phyloP scores from a whole-genome alignment of 2,797 vertebrate species.

The Hirundo rustica region DNA sequence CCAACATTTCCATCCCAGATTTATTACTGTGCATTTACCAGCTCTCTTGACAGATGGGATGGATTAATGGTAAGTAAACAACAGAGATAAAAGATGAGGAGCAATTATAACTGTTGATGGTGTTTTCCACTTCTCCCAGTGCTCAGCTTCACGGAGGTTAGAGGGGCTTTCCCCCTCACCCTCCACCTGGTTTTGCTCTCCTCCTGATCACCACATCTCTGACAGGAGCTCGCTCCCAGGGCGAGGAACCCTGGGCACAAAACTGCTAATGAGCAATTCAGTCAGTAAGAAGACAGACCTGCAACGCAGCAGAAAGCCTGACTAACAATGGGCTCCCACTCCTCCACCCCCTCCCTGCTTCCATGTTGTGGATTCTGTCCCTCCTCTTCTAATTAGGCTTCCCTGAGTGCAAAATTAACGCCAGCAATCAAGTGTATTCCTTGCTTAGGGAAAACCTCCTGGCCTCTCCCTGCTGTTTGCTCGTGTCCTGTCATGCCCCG shows the following conservation, averaged over 20 bases:
- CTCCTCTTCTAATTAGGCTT: neutral
- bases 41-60: neutral
- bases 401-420: neutral
- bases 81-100: neutral
- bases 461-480: neutral
- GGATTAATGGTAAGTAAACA: neutral
- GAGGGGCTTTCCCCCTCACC: neutral
- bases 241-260: neutral
- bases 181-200: neutral
- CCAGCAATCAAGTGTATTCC: neutral
- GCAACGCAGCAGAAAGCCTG: neutral
- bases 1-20: neutral
- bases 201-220: neutral
- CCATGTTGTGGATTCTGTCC: neutral
- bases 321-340: neutral
- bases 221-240: neutral
- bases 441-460: neutral
- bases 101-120: neutral
- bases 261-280: neutral
- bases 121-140: neutral
- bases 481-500: neutral
- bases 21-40: neutral
- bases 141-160: neutral
- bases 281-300: neutral
- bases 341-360: neutral